Percentiles rank a stretch among this genome's conserved stretches.
phyloP scores from a whole-genome alignment of 2,888 invertebrate species.

The Limnephilus auricula region DNA sequence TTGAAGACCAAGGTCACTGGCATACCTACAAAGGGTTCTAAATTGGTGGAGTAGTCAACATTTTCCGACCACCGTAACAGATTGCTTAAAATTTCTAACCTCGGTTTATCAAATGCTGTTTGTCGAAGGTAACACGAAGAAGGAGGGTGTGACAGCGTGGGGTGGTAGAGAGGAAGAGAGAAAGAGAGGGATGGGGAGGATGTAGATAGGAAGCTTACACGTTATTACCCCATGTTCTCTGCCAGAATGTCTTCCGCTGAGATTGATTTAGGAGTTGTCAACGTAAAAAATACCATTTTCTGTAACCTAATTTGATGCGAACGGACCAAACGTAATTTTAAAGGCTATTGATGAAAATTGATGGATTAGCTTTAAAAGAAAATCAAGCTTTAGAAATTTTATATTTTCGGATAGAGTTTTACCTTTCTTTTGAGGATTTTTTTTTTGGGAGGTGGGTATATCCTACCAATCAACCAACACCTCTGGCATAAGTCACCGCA shows the following conservation, averaged over 20 bases:
- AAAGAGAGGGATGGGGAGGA: background rate
- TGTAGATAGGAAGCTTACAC: background rate
- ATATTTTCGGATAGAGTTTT: too few relatives aligned
- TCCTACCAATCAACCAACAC: too few relatives aligned
- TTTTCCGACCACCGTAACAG: background rate
- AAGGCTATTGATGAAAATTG: too few relatives aligned
- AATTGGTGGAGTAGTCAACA: background rate
- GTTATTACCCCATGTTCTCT: background rate
- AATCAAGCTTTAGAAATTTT: too few relatives aligned
- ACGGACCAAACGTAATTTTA: background rate
- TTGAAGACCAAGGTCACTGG: too few relatives aligned
- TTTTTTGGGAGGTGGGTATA: too few relatives aligned
- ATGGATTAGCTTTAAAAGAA: background rate
- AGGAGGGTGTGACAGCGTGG: background rate
- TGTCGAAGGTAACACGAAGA: constrained; percentile 10
- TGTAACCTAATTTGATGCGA: background rate
- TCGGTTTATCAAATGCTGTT: background rate
- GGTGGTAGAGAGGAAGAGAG: background rate
- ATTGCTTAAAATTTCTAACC: background rate
- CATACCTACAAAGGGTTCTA: too few relatives aligned
- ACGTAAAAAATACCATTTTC: background rate
- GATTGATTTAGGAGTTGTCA: constrained; percentile 2
- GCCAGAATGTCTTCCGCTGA: background rate
- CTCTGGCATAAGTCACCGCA: too few relatives aligned
- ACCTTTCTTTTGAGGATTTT: too few relatives aligned